A percentile compares a stretch with the other conserved stretches of the same genome.
Evolutionary conservation across 2,797 vertebrate genomes (phyloP).

Genomic region (Cyprinella venusta): DNA sequence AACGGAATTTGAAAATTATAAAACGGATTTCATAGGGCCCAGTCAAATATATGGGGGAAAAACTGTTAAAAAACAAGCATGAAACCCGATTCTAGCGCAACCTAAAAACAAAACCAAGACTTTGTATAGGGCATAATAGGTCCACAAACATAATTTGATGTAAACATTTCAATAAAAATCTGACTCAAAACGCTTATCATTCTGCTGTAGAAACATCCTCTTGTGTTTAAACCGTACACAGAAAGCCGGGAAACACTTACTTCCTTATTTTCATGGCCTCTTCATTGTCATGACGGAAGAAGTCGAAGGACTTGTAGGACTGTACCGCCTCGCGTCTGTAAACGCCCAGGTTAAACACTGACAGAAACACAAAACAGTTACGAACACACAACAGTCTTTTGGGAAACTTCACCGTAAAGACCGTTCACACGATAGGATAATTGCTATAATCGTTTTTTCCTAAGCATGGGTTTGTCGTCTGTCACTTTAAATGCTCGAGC

Average conservation of each 20-base stretch:
- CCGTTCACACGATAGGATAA: background rate
- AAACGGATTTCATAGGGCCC: too few species aligned
- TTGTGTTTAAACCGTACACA: background rate
- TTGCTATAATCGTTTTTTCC: too few species aligned
- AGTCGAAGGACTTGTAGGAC: constrained; percentile 95
- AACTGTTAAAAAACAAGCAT: too few species aligned
- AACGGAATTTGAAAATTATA: too few species aligned
- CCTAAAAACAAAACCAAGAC: too few species aligned
- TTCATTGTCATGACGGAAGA: constrained; percentile 95
- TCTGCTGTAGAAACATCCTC: background rate
- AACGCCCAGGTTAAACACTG: constrained; percentile 97
- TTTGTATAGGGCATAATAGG: too few species aligned
- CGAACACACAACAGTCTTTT: background rate
- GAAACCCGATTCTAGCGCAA: too few species aligned
- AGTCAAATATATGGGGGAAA: too few species aligned
- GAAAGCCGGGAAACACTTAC: constrained; percentile 75
- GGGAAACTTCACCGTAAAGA: background rate
- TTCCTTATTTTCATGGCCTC: constrained; percentile 97
- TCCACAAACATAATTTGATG: background rate
- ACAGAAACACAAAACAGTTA: constrained; percentile 53
- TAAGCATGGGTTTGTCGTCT: background rate
- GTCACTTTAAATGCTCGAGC: background rate
- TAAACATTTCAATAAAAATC: background rate
- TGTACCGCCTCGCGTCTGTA: constrained; percentile 93
- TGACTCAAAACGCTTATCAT: background rate